phyloP scores from a whole-genome alignment of 2,888 invertebrate genomes.

The Cheilosia impressa region DNA sequence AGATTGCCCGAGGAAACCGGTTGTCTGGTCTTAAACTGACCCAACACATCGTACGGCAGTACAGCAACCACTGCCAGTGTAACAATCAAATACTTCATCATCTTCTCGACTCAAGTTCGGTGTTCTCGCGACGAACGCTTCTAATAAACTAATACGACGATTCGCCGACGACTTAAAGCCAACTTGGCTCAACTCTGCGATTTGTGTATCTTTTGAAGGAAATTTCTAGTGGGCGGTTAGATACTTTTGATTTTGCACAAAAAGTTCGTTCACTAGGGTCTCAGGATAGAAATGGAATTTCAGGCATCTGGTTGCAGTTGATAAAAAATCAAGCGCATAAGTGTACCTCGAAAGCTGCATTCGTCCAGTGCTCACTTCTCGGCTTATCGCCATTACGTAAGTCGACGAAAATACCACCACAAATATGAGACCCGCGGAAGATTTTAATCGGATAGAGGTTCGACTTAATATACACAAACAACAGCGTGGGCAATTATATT shows the following conservation, averaged over 20 bases:
- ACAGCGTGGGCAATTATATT: not conserved
- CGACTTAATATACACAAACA: not conserved
- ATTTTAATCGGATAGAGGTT: slow-evolving; percentile 20
- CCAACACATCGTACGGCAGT: slow-evolving; percentile 47
- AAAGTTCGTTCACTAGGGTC: not conserved
- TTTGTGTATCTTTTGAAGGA: not conserved
- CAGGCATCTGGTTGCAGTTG: slow-evolving; percentile 47
- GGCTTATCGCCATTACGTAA: slow-evolving; percentile 63
- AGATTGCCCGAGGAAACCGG: slow-evolving; percentile 54
- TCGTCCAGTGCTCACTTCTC: not conserved
- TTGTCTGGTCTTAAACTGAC: slow-evolving; percentile 59
- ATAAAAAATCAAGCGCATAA: slow-evolving; percentile 28
- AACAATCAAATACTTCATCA: slow-evolving; percentile 44
- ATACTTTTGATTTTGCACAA: slow-evolving; percentile 3
- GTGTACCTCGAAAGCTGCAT: slow-evolving; percentile 6
- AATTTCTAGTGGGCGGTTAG: slow-evolving; percentile 36
- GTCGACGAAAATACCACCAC: slow-evolving; percentile 69
- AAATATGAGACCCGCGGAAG: slow-evolving; percentile 7
- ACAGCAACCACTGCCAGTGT: slow-evolving; percentile 35
- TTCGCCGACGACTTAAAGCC: slow-evolving; percentile 2
- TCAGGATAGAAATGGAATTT: not conserved
- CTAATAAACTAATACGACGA: slow-evolving; percentile 43
- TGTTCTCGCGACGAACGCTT: slow-evolving; percentile 54
- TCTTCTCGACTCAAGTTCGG: slow-evolving; percentile 2
- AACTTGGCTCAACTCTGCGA: not conserved